Base-by-base conservation (phyloP, 2,797 vertebrate genomes). In the Rhinogobio ventralis region DNA sequence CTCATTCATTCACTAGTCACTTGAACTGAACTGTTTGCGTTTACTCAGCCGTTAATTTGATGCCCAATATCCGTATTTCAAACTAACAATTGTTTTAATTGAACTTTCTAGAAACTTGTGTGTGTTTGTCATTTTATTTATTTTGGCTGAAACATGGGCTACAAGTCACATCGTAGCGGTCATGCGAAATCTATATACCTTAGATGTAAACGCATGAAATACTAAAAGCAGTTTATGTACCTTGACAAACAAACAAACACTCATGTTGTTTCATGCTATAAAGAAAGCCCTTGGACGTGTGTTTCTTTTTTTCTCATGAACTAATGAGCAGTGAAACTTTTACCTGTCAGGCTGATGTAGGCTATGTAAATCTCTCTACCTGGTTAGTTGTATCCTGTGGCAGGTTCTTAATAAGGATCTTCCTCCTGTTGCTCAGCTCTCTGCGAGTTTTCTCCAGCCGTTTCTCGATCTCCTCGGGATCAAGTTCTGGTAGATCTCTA, bases 381-480 rank as follows among this genome's bases (percentile, higher is more conserved):
- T 99, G 97, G 96, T 95, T 97, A 81, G 91, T 96, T 91, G 97
- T 95, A 93, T 98, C 97, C 39, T 95, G 94, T 83, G 97, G 97
- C 93, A 99, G 96, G 94, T 98, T 98, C 93, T 96, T 96, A 57
- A 99, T 95, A 86, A 99, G 94, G 87, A 99, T 97, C 90, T 99
- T 99, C 92, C 98, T 96, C 93, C 98, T 96, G 96, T 99, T 98
- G 94, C 96, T 96, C 93, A 98, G 95, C 92, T 98, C 96, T 80
- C 95, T 92, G 42, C 94, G 95, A 90, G 97, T 98, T 94, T 92
- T 95, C 91, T 95, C 95, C 90, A 98, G 91, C 79, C 98, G 94
- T 92, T 85, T 92, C 81, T 95, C 93, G 74, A 96, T 93, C 93
- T 98, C 97, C 85, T 95, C 95, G 82, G 94, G 93, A 49, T 95